These are phyloP conservation scores for Crotalus helleri DNA, from an alignment of 2,113 vertebrate species.

Conservation along the genomic window DNA sequence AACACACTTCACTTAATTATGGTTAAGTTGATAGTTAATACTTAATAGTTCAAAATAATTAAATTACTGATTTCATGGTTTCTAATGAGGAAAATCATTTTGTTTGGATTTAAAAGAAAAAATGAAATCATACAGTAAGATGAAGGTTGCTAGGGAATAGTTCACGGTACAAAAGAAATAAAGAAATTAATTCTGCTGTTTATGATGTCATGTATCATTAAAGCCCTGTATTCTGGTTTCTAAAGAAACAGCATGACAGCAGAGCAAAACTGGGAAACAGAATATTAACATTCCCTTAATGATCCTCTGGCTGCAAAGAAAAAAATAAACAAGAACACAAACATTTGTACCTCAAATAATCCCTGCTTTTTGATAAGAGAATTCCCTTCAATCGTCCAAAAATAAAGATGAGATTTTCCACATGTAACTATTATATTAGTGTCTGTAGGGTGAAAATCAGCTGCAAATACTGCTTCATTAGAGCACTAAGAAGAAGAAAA, in stretches of 20 bases:
- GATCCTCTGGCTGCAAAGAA: neutral
- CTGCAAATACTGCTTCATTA: conserved; percentile 91
- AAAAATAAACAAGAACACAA: conserved; percentile 1
- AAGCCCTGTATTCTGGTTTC: neutral
- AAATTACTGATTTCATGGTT: neutral
- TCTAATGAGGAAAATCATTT: neutral
- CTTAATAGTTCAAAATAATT: neutral
- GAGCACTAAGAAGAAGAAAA: conserved; percentile 79
- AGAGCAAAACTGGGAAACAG: neutral
- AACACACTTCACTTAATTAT: neutral
- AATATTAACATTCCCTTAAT: neutral
- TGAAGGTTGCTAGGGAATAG: neutral
- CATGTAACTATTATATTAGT: conserved; percentile 92
- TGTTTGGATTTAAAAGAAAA: neutral
- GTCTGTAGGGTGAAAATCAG: conserved; percentile 97
- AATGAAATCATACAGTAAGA: neutral
- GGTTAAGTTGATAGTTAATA: neutral
- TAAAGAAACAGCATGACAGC: neutral
- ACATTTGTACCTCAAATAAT: conserved; percentile 85
- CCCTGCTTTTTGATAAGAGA: conserved; percentile 93
- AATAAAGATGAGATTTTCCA: conserved; percentile 95
- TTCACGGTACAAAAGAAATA: neutral
- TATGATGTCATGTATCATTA: neutral
- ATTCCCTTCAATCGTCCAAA: conserved; percentile 92
- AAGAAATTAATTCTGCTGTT: neutral